A percentile compares a stretch with the other conserved stretches of the same genome.
Evolutionary conservation across 2,888 invertebrate genomes (phyloP).

Genomic region (Leptinotarsa peninsularis): DNA sequence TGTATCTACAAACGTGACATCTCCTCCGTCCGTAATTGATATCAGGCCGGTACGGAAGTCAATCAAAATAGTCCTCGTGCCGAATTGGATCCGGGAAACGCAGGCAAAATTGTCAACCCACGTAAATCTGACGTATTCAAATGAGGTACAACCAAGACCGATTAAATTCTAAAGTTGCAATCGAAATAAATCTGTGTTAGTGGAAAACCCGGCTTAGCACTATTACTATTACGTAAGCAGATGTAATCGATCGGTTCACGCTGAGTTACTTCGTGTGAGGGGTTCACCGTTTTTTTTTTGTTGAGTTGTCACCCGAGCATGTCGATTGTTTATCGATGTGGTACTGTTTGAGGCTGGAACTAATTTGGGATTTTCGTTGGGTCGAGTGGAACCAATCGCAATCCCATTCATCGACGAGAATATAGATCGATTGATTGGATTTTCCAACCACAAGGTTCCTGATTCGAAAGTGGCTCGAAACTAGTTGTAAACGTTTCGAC

Average conservation of each 20-base stretch:
- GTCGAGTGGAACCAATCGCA: conserved; percentile 8
- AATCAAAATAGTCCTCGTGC: not conserved
- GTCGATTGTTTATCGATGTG: conserved; percentile 3
- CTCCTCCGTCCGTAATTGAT: not conserved
- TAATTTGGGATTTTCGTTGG: not conserved
- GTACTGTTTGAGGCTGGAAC: not conserved
- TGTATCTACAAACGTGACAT: not conserved
- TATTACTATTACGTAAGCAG: conserved; percentile 10
- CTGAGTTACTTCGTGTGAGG: not conserved
- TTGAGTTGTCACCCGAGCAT: not conserved
- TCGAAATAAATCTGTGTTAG: not conserved
- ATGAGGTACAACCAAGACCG: not conserved
- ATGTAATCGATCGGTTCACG: conserved; percentile 12
- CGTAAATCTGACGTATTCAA: conserved; percentile 2
- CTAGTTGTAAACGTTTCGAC: not conserved
- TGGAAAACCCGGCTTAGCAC: not conserved
- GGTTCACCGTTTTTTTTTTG: conserved; percentile 4
- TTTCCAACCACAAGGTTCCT: not conserved
- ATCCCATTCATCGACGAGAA: not conserved
- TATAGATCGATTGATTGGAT: not conserved
- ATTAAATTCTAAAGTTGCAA: not conserved
- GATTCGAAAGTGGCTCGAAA: not conserved
- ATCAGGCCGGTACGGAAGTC: not conserved
- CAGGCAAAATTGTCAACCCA: not conserved
- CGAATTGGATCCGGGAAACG: not conserved